Evolutionary conservation across 1,140 invertebrate genomes (phyloP), one percentile per base, ranked within the genome.

Genomic region (Stenopsyche tienmushanensis): DNA sequence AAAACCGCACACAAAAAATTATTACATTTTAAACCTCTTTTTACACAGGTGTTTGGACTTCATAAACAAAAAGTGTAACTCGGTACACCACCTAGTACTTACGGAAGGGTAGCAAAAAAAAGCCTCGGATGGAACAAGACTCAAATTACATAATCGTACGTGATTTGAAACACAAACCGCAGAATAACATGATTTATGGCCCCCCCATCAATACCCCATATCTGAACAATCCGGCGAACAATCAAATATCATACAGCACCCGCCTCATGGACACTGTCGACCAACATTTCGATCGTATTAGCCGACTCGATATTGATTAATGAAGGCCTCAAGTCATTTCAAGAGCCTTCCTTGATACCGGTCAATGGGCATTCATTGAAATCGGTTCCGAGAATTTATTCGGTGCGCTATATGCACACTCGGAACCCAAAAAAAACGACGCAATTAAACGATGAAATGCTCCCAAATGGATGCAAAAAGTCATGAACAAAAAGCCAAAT

Each of bases 101-200:
- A n/a, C n/a, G n/a, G n/a, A 34, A 13, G 29, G 29, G 29, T 34
- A 13, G 29, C 29, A 34, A 34, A 34, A 34, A 34, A 34, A 7
- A 7, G 29, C 29, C 29, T 34, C 29, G 29, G 29, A 34, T 68
- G 10, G 66, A 54, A 65, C 63, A 59, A 62, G 44, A 65, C 65
- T 65, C 67, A 69, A 69, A 69, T 69, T 69, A 69, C 67, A 64
- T 65, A 65, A 69, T 57, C 54, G 52, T 39, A 69, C 67, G 67
- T 69, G 67, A 69, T 65, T 62, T 39, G 67, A 69, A 63, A 63
- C 53, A 64, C 58, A 62, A 63, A 69, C 67, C 67, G 57, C 67
- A 69, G 62, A 65, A 69, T 65, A 63, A 69, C 57, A 69, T 69
- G 53, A 65, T 69, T 65, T 68, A 68, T 64, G 66, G 17, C 54